A percentile compares a stretch with the other conserved stretches of the same genome.
These are phyloP conservation scores for Sandelia bainsii DNA, from an alignment of 2,797 vertebrate species.

Conservation along the genomic window DNA sequence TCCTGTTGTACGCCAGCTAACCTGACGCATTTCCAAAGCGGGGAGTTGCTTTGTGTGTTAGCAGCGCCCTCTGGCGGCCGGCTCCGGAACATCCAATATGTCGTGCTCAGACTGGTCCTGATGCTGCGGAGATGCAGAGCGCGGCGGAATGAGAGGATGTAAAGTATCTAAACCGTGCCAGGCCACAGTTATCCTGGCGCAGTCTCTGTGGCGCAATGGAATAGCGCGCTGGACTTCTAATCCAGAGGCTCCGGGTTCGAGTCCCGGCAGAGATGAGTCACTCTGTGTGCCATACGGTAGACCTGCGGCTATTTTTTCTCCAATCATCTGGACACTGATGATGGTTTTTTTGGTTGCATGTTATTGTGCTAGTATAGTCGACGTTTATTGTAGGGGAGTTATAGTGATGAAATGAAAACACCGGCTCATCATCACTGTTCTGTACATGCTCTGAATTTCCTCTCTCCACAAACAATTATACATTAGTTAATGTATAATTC, in stretches of 20 bases:
- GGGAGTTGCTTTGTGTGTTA: background rate
- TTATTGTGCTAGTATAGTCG: background rate
- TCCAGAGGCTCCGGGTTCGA: constrained; percentile 99
- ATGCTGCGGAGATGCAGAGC: constrained; percentile 79
- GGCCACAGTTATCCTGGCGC: constrained; percentile 67
- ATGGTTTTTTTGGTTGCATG: constrained; percentile 11
- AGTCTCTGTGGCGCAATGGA: constrained; percentile 99
- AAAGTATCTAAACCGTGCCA: constrained; percentile 63
- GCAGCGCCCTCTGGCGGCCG: constrained; percentile 70
- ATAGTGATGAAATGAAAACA: fast-evolving
- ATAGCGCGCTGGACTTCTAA: constrained; percentile 99
- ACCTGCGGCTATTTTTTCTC: constrained; percentile 66
- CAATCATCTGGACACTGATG: background rate
- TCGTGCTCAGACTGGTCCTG: constrained; percentile 80
- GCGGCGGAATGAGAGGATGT: constrained; percentile 38
- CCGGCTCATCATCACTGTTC: background rate
- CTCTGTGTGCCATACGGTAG: constrained; percentile 65
- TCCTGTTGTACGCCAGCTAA: fast-evolving
- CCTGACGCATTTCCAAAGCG: background rate
- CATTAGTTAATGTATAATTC: background rate
- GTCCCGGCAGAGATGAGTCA: constrained; percentile 99
- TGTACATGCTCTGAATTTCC: fast-evolving
- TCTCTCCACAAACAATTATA: background rate
- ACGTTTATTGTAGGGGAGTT: fast-evolving
- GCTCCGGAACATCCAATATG: constrained; percentile 9